Base-by-base conservation (phyloP, 2,797 vertebrate species). In the Tarsius wallacei region DNA sequence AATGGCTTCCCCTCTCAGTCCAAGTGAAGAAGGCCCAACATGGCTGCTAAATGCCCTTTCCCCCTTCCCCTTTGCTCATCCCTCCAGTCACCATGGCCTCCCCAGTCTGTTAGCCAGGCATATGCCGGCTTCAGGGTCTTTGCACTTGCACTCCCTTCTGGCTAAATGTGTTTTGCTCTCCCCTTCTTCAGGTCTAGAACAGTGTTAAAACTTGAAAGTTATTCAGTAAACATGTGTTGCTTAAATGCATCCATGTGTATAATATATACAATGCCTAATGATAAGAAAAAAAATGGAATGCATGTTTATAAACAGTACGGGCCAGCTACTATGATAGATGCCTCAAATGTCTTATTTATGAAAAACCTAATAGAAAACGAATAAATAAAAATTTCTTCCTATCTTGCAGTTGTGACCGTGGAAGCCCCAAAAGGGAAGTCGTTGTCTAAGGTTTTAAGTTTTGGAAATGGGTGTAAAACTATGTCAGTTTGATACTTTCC, bases 41-140 rank as follows among this genome's bases (percentile, higher is more conserved):
- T 15, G n/a, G 21, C 31, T 26, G 22, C 22, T 12, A 15, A 51
- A 19, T 36, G 17, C 4, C 26, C 2, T 47, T 36, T 24, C 3
- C 4, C 22, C 24, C 31, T 4, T 51, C 31, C 10, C 26, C 74
- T 84, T 71, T 49, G 36, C 5, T 63, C 26, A 59, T 82, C 26
- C 26, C 10, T 70, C 13, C n/a, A 55, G 21, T 22, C n/a, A 47
- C n/a, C 42, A n/a, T 63, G 49, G 9, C 19, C n/a, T 90, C 7
- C 14, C 8, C 8, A 64, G 1, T 71, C 1, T 14, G 1, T 63
- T 33, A 80, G 8, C 1, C 2, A 21, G 33, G 31, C 13, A 36
- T 22, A n/a, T 31, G 19, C 13, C 26, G n/a, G 17, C 47, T 61
- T 51, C 42, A 76, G 42, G n/a, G 22, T 2, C 26, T 66, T 59